Evolutionary conservation across 2,113 vertebrate species (phyloP).

Genomic region (Pseudolaguvia tuberculata): DNA sequence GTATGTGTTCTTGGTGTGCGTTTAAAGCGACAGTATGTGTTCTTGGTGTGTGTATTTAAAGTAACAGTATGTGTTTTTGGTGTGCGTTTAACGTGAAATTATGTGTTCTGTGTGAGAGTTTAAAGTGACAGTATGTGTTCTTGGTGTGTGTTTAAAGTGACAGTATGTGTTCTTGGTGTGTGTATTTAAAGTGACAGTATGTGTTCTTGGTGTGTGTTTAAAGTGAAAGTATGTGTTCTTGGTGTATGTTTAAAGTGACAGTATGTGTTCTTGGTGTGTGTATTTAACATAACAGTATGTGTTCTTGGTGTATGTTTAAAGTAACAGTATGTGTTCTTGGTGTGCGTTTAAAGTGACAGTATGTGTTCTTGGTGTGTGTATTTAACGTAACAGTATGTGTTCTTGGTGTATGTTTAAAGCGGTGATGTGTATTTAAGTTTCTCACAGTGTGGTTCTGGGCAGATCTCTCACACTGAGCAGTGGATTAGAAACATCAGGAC

Average conservation of each 20-base stretch:
- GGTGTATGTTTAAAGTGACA: not conserved
- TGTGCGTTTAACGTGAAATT: not conserved
- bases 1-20: not conserved
- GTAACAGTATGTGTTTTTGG: not conserved
- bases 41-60: not conserved
- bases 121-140: too few species aligned
- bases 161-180: too few species aligned
- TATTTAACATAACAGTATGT: not conserved
- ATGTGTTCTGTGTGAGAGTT: too few species aligned
- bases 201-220: too few species aligned
- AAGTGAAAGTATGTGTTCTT: too few species aligned
- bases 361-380: too few species aligned
- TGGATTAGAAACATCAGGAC: constrained; percentile 80
- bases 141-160: too few species aligned
- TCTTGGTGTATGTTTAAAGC: not conserved
- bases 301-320: not conserved
- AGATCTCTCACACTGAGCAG: constrained; percentile 90
- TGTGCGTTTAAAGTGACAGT: not conserved
- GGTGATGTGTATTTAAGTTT: not conserved
- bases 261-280: not conserved
- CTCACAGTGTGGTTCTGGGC: constrained; percentile 87
- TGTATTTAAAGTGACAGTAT: too few species aligned
- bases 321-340: not conserved
- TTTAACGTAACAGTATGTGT: not conserved
- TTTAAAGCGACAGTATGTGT: not conserved